These are phyloP conservation scores for Ictalurus punctatus DNA, from an alignment of 2,113 vertebrate species.

Conservation along the genomic window DNA sequence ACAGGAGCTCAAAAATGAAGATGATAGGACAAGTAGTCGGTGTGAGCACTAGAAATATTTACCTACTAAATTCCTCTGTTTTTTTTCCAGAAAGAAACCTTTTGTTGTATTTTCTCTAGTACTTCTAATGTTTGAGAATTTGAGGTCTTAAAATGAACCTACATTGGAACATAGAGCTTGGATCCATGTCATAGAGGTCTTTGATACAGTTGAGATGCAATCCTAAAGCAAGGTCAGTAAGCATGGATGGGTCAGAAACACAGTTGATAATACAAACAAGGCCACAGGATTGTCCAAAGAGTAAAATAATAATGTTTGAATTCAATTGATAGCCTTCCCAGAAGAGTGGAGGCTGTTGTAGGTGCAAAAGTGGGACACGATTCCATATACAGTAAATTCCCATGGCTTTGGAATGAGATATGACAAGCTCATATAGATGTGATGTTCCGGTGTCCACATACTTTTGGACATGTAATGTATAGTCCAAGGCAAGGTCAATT, in stretches of 20 bases:
- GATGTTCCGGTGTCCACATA: neutral
- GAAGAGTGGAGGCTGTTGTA: neutral
- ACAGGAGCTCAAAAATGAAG: neutral
- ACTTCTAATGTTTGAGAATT: neutral
- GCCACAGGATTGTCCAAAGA: neutral
- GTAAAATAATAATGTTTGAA: neutral
- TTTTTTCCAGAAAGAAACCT: neutral
- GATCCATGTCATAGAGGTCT: neutral
- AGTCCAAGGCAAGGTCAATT: neutral
- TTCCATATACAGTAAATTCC: neutral
- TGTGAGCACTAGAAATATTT: neutral
- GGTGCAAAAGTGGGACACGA: too few relatives aligned
- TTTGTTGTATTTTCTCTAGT: neutral
- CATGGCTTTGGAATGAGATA: neutral
- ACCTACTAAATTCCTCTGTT: neutral
- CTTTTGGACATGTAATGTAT: neutral
- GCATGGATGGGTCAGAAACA: neutral
- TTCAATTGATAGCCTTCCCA: neutral
- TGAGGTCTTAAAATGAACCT: neutral
- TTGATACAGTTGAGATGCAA: neutral
- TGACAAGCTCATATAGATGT: neutral
- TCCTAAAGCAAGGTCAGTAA: neutral
- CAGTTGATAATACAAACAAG: neutral
- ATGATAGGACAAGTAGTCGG: neutral
- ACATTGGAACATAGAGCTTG: neutral